Conservation (phyloP, 2,113 vertebrate genomes). For the Lepidiolamprologus cunningtoni region DNA sequence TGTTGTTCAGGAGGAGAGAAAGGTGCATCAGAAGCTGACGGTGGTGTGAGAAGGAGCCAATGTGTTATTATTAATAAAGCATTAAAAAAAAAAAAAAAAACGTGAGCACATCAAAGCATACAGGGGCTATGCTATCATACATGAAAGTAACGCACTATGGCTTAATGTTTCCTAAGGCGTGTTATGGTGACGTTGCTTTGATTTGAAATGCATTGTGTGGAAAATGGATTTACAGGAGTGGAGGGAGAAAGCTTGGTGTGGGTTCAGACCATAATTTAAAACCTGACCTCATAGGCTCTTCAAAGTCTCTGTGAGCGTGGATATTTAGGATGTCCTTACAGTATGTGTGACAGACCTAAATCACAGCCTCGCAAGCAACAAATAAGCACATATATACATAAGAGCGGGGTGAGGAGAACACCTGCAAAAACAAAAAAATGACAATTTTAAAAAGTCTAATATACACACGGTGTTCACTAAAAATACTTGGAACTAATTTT, state of each 20-base stretch:
- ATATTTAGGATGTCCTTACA: slow-evolving; percentile 47
- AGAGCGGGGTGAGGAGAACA: background rate
- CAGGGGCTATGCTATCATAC: slow-evolving; percentile 71
- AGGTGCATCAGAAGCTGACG: slow-evolving; percentile 42
- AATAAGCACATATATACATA: background rate
- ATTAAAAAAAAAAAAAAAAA: slow-evolving; percentile 66
- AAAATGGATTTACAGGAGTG: slow-evolving; percentile 75
- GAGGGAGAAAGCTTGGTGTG: slow-evolving; percentile 45
- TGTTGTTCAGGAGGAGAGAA: slow-evolving; percentile 40
- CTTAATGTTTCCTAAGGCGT: slow-evolving; percentile 77
- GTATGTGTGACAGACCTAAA: background rate
- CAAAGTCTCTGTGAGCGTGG: slow-evolving; percentile 63
- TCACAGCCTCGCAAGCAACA: slow-evolving; percentile 22
- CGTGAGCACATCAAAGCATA: slow-evolving; percentile 73
- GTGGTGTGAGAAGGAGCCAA: slow-evolving; percentile 56
- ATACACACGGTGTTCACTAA: background rate
- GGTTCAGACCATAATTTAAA: slow-evolving; percentile 70
- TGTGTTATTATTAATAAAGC: slow-evolving; percentile 75
- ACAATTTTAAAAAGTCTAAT: background rate
- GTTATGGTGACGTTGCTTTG: slow-evolving; percentile 71
- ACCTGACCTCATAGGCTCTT: slow-evolving; percentile 72
- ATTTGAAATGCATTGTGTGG: slow-evolving; percentile 78
- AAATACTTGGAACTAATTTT: background rate
- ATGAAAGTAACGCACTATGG: slow-evolving; percentile 76
- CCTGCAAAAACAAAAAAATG: background rate